These are phyloP conservation scores for Enteromius anoplus DNA, from an alignment of 2,797 vertebrate species.

Conservation along the genomic window DNA sequence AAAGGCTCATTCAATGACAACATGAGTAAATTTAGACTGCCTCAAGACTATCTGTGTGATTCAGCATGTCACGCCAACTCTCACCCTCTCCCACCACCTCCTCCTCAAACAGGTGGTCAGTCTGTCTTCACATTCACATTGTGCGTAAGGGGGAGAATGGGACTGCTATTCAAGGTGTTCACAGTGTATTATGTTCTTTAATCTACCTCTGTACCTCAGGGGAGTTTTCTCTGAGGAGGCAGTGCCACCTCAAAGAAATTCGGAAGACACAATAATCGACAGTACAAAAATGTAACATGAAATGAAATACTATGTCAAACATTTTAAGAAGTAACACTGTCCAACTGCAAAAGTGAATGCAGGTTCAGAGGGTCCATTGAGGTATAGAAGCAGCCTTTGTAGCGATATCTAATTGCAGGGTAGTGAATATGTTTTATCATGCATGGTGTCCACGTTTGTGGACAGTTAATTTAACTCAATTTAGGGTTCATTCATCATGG, in stretches of 20 bases:
- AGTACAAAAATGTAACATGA: not conserved
- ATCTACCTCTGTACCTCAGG: constrained; percentile 21
- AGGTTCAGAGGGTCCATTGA: not conserved
- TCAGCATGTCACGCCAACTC: constrained; percentile 24
- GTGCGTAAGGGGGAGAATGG: not conserved
- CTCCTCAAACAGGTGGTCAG: constrained; percentile 24
- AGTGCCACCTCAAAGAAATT: not conserved
- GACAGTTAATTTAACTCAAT: no score
- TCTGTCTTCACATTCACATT: constrained; percentile 18
- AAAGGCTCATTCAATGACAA: constrained; percentile 38
- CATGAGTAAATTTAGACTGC: constrained; percentile 44
- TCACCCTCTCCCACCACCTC: constrained; percentile 21
- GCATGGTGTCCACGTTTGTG: no score
- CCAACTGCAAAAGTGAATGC: not conserved
- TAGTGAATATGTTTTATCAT: not conserved
- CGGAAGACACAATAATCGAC: not conserved
- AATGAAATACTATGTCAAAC: not conserved
- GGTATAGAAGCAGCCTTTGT: no score
- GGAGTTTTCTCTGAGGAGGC: not conserved
- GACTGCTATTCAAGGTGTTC: constrained; percentile 14
- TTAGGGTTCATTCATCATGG: no score
- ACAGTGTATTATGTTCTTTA: not conserved
- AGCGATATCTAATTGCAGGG: not conserved
- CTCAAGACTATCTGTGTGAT: constrained; percentile 26
- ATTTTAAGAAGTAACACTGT: not conserved